phyloP scores from a whole-genome alignment of 2,888 invertebrate genomes.

The Lasioglossum vierecki region DNA sequence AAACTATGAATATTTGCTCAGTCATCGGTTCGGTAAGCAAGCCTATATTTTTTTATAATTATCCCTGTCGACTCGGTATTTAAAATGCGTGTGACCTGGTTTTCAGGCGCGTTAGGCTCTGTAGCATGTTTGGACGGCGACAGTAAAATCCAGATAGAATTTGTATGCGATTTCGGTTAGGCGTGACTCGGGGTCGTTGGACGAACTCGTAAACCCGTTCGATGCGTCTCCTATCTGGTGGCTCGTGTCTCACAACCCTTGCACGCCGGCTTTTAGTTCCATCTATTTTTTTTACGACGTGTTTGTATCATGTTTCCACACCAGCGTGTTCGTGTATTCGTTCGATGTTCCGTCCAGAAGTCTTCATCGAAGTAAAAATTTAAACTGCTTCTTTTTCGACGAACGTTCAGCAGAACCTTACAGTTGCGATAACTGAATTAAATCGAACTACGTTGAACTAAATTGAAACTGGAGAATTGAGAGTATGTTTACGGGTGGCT shows the following conservation, averaged over 20 bases:
- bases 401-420: not conserved
- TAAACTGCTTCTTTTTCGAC: not conserved
- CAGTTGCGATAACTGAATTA: not conserved
- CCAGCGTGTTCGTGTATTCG: not conserved
- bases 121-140: slow-evolving; percentile 56
- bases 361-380: not conserved
- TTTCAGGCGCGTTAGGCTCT: not conserved
- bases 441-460: no score
- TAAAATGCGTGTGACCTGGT: not conserved
- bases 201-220: slow-evolving; percentile 35
- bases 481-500: not conserved
- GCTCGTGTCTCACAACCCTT: not conserved
- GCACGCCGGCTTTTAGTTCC: not conserved
- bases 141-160: slow-evolving; percentile 65
- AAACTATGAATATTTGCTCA: slow-evolving; percentile 21
- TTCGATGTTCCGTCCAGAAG: not conserved
- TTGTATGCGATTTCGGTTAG: slow-evolving; percentile 53
- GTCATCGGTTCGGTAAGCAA: slow-evolving; percentile 15
- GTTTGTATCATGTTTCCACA: slow-evolving; percentile 1
- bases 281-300: slow-evolving; percentile 12
- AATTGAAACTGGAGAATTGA: not conserved
- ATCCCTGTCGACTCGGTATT: not conserved
- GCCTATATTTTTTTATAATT: slow-evolving; percentile 40
- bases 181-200: slow-evolving; percentile 32
- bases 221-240: slow-evolving; percentile 22